Evolutionary conservation across 2,888 invertebrate species (phyloP).

Genomic region (Colostygia pectinataria): DNA sequence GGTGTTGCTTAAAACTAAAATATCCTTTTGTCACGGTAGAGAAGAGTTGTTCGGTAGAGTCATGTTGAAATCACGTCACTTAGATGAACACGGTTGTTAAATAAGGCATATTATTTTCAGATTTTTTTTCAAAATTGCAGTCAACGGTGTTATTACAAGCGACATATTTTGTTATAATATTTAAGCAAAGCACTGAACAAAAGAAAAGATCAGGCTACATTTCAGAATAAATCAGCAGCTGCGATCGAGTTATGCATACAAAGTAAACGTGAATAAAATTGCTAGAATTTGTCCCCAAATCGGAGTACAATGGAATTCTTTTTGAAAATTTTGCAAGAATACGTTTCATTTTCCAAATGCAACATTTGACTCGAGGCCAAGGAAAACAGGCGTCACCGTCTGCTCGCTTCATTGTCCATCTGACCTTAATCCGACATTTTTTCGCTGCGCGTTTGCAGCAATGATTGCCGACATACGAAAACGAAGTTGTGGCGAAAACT

Average conservation of each 20-base stretch:
- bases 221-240: constrained; percentile 10
- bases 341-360: constrained; percentile 60
- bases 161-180: too few species aligned
- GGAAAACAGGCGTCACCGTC: constrained; percentile 55
- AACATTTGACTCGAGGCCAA: constrained; percentile 59
- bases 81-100: too few species aligned
- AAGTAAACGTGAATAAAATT: constrained; percentile 18
- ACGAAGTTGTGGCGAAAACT: not conserved
- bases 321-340: constrained; percentile 37
- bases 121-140: too few species aligned
- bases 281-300: constrained; percentile 17
- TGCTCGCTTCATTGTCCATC: constrained; percentile 59
- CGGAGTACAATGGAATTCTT: constrained; percentile 28
- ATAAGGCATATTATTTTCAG: too few species aligned
- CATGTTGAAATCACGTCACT: too few species aligned
- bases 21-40: too few species aligned
- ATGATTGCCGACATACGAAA: constrained; percentile 37
- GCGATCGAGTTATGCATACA: constrained; percentile 16
- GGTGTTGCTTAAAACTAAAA: too few species aligned
- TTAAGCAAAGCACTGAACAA: not conserved
- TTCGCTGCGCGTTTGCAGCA: constrained; percentile 57
- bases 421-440: constrained; percentile 65
- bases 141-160: too few species aligned
- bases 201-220: constrained; percentile 4
- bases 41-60: too few species aligned